phyloP scores from a whole-genome alignment of 2,113 vertebrate genomes.

The Pelecanus crispus region DNA sequence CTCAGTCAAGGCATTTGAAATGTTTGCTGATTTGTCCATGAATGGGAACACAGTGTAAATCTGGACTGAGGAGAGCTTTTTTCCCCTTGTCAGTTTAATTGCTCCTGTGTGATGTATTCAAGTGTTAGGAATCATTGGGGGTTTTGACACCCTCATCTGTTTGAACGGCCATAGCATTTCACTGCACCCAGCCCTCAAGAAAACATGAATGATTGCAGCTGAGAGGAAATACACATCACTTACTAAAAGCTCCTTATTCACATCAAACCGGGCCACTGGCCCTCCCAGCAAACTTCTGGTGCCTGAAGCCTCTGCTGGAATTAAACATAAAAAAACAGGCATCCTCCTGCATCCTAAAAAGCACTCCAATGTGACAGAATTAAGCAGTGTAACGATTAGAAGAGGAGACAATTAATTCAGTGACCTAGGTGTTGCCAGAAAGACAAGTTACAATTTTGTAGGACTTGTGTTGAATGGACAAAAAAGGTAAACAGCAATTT shows the following conservation, averaged over 20 bases:
- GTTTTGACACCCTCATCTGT: conserved; percentile 42
- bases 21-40: conserved; percentile 72
- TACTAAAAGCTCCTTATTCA: conserved; percentile 52
- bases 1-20: conserved; percentile 69
- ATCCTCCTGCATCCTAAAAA: background rate
- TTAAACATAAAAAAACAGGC: background rate
- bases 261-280: background rate
- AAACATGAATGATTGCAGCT: conserved; percentile 17
- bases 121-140: conserved; percentile 35
- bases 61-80: conserved; percentile 42
- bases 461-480: background rate
- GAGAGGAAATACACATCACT: background rate
- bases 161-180: conserved; percentile 18
- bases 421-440: background rate
- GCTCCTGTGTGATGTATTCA: conserved; percentile 38
- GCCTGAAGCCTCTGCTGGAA: background rate
- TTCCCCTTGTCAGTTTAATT: conserved; percentile 58
- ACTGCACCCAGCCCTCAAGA: background rate
- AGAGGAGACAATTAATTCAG: background rate
- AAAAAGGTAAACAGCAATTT: background rate
- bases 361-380: background rate
- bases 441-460: background rate
- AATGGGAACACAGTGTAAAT: conserved; percentile 66
- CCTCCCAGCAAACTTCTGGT: background rate
- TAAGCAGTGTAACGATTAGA: background rate